phyloP scores from a whole-genome alignment of 2,113 vertebrate genomes.

The Zapus hudsonius region DNA sequence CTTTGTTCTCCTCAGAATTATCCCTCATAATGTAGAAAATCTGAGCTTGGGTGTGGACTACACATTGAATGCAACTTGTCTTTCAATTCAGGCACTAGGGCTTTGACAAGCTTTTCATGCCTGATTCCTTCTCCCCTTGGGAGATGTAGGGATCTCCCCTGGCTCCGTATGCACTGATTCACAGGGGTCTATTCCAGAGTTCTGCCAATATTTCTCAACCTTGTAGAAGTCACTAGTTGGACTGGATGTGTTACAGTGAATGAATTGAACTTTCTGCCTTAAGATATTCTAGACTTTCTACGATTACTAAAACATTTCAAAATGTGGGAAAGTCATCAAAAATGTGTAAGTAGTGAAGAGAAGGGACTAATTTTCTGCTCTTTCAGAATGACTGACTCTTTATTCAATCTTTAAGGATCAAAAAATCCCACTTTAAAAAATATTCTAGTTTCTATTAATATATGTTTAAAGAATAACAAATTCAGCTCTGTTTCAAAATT shows the following conservation, averaged over 20 bases:
- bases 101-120: neutral
- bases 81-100: neutral
- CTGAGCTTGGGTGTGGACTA: neutral
- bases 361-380: neutral
- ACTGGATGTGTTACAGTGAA: neutral
- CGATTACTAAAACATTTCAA: neutral
- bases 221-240: neutral
- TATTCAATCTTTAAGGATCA: neutral
- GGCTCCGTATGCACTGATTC: neutral
- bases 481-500: conserved; percentile 5
- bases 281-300: conserved; percentile 7
- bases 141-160: neutral
- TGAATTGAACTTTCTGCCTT: neutral
- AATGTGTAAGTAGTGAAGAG: conserved; percentile 4
- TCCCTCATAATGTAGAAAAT: neutral
- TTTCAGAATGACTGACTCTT: conserved; percentile 24
- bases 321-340: neutral
- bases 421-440: neutral
- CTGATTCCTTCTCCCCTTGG: neutral
- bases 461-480: conserved; percentile 34
- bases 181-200: neutral
- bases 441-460: conserved; percentile 38
- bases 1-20: neutral
- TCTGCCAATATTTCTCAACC: neutral
- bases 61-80: neutral